Base-by-base conservation (phyloP, 2,888 invertebrate genomes). In the Pristionchus fissidentatus region DNA sequence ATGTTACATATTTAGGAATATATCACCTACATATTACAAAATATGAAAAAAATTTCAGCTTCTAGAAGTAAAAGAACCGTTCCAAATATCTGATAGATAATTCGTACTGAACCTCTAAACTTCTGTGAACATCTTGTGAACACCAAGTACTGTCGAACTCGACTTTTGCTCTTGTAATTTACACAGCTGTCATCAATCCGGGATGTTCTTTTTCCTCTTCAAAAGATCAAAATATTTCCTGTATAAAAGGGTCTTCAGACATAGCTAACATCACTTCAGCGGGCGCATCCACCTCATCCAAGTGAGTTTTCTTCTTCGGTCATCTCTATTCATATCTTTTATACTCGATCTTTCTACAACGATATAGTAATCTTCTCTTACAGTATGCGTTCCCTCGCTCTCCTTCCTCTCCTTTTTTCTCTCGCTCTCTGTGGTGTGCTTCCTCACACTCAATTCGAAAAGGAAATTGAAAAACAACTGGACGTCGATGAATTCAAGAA, bases 401-500 rank as follows among this genome's bases (percentile, higher is more conserved):
- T 70, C 41, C 26, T 70, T 19, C 70, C 75, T 49, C 32, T 77
- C 22, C 32, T 77, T 49, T 77, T 77, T 29, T 77, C 49, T 19
- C 8, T 77, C 32, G 46, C n/a, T 22, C 19, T 35, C 7, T 1
- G 49, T 49, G 75, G 46, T 29, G 32, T 22, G 0, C 49, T 77
- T 32, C 13, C 7, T 5, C 32, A 43, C 73, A 73, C 77, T 7
- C 22, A 77, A 49, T 77, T 77, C 52, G 77, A 49, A 52, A 77
- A 77, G 52, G 77, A 77, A 32, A 77, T 77, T 52, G 46, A 32
- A 7, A 26, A 38, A 2, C 41, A 79, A 4, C 29, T 79, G 2
- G 29, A 79, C 26, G 79, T 57, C 10, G 79, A 79, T 19, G 79
- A 79, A n/a, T 79, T 79, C 79, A 55, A 79, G 55, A 79, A 79